Evolutionary conservation across 2,797 vertebrate genomes (phyloP).

Genomic region (Phataginus tricuspis): DNA sequence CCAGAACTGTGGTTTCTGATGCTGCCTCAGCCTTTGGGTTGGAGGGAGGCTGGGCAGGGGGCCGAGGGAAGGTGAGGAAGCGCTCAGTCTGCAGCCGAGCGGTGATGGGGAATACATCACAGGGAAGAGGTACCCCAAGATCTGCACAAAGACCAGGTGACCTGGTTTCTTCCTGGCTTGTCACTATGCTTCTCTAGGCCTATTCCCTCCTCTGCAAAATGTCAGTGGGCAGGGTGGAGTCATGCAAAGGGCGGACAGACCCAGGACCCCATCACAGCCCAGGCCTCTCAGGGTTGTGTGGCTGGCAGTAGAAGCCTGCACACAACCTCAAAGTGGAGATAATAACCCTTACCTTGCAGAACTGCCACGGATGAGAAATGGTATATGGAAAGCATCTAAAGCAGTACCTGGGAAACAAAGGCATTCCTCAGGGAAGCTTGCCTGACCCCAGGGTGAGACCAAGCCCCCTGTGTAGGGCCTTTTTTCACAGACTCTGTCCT

Average conservation of each 20-base stretch:
- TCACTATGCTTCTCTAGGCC: not conserved
- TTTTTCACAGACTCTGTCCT: not conserved
- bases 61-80: not conserved
- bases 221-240: fast-evolving
- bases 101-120: not conserved
- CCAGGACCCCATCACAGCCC: fast-evolving
- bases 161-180: not conserved
- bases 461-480: not conserved
- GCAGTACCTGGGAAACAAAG: not conserved
- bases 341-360: not conserved
- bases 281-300: fast-evolving
- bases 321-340: too few species aligned
- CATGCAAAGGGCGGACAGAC: not conserved
- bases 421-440: fast-evolving
- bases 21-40: not conserved
- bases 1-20: conserved; percentile 52
- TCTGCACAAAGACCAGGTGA: not conserved
- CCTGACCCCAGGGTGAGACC: not conserved
- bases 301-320: fast-evolving
- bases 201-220: not conserved
- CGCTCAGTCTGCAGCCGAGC: not conserved
- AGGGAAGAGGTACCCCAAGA: conserved; percentile 1
- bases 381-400: not conserved
- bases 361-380: not conserved
- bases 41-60: not conserved